Conservation (phyloP, 2,888 invertebrate species). For the Cynaeus angustus region DNA sequence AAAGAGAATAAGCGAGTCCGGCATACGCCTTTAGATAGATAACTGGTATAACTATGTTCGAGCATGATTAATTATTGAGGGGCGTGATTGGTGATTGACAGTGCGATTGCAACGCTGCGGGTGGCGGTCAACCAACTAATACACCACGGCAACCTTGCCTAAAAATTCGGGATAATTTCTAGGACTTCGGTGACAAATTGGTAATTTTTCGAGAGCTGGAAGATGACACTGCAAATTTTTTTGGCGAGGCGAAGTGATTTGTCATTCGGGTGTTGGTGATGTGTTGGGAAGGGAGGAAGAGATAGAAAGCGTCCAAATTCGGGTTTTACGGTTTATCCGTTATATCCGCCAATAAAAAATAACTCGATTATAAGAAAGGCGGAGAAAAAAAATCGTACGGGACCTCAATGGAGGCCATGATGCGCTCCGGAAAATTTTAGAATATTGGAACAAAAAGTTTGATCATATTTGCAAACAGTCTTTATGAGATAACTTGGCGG, state of each 20-base stretch:
- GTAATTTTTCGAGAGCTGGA: constrained; percentile 12
- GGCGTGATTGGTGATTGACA: constrained; percentile 71
- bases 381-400: too few species aligned
- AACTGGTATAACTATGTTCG: constrained; percentile 60
- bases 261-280: constrained; percentile 34
- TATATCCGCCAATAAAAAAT: constrained; percentile 34
- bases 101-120: constrained; percentile 70
- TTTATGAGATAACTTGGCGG: too few species aligned
- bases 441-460: too few species aligned
- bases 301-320: constrained; percentile 41
- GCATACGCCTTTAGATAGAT: constrained; percentile 52
- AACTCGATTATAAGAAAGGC: constrained; percentile 27
- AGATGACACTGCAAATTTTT: constrained; percentile 32
- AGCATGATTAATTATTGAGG: constrained; percentile 70
- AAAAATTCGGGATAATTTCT: constrained; percentile 1
- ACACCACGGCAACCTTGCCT: constrained; percentile 27
- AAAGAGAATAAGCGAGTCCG: constrained; percentile 46
- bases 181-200: constrained; percentile 17
- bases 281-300: constrained; percentile 17
- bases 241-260: constrained; percentile 13
- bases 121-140: constrained; percentile 61
- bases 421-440: too few species aligned
- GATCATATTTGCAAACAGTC: too few species aligned
- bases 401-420: too few species aligned
- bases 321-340: constrained; percentile 26